These are phyloP conservation scores for Melanostoma mellinum DNA, from an alignment of 2,888 invertebrate species.

Conservation along the genomic window DNA sequence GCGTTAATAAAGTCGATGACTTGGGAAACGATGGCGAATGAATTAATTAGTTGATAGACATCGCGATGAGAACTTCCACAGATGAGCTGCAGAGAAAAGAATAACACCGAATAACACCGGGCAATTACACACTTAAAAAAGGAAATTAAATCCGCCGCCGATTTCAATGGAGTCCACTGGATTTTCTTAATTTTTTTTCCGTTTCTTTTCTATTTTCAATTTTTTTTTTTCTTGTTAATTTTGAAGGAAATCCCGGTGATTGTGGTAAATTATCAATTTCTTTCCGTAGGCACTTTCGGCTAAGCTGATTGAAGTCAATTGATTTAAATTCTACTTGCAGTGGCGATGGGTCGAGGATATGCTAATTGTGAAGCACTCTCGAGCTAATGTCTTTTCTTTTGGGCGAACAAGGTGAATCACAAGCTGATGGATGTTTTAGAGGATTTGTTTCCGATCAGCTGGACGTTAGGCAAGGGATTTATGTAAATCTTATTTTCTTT, in stretches of 20 bases:
- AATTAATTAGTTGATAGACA: conserved; percentile 64
- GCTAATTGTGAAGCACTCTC: conserved; percentile 60
- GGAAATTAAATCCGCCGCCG: conserved; percentile 58
- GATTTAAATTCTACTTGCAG: conserved; percentile 62
- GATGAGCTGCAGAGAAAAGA: conserved; percentile 71
- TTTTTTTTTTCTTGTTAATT: conserved; percentile 9
- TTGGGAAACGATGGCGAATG: conserved; percentile 33
- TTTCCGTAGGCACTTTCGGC: conserved; percentile 57
- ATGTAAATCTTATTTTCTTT: background rate
- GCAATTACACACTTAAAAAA: conserved; percentile 64
- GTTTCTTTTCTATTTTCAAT: conserved; percentile 23
- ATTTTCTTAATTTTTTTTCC: conserved; percentile 38
- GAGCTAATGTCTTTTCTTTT: conserved; percentile 37
- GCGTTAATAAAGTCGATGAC: conserved; percentile 66
- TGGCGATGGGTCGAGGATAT: conserved; percentile 35
- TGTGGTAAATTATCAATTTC: conserved; percentile 65
- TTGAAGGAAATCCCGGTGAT: conserved; percentile 61
- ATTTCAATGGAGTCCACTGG: conserved; percentile 38
- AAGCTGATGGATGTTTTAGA: background rate
- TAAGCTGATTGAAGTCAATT: conserved; percentile 72
- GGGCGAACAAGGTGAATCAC: conserved; percentile 36
- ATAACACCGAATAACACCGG: conserved; percentile 72
- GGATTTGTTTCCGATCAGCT: conserved; percentile 20
- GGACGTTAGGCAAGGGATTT: background rate
- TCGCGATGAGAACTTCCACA: conserved; percentile 59